Conservation (phyloP, 2,797 vertebrate species). For the Tolypeutes matacus region DNA sequence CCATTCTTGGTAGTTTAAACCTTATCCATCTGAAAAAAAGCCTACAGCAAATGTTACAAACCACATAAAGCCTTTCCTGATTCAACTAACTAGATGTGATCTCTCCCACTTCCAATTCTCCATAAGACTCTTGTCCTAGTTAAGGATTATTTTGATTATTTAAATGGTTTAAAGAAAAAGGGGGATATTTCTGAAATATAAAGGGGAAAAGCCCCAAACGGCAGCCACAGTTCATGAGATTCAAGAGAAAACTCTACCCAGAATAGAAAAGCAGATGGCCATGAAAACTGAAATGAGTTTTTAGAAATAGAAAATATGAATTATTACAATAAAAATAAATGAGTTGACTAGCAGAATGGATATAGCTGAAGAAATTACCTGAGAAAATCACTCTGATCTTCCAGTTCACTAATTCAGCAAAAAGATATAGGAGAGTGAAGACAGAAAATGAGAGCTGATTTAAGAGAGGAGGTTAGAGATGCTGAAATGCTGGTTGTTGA, state of each 20-base stretch:
- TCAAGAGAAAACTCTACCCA: neutral
- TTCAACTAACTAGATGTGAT: conserved; percentile 8
- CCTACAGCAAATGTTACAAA: conserved; percentile 22
- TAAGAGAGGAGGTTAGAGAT: neutral
- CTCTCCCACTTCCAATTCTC: neutral
- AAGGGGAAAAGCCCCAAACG: neutral
- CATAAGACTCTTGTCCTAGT: neutral
- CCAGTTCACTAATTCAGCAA: conserved; percentile 40
- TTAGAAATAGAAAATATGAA: conserved; percentile 46
- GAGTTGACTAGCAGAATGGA: neutral
- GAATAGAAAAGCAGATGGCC: conserved; percentile 8
- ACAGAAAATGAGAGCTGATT: conserved; percentile 43
- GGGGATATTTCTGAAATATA: neutral
- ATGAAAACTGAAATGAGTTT: conserved; percentile 9
- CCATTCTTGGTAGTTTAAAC: neutral
- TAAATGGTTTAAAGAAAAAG: neutral
- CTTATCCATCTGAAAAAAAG: neutral
- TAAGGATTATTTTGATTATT: conserved; percentile 12
- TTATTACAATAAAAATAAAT: conserved; percentile 32
- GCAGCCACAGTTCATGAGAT: neutral
- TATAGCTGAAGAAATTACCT: neutral
- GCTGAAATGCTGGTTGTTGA: conserved; percentile 32
- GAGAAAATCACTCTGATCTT: conserved; percentile 13
- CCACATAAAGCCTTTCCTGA: conserved; percentile 20
- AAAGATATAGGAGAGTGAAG: neutral